Evolutionary conservation across 2,888 invertebrate genomes (phyloP).

Genomic region (Andrena fulva): DNA sequence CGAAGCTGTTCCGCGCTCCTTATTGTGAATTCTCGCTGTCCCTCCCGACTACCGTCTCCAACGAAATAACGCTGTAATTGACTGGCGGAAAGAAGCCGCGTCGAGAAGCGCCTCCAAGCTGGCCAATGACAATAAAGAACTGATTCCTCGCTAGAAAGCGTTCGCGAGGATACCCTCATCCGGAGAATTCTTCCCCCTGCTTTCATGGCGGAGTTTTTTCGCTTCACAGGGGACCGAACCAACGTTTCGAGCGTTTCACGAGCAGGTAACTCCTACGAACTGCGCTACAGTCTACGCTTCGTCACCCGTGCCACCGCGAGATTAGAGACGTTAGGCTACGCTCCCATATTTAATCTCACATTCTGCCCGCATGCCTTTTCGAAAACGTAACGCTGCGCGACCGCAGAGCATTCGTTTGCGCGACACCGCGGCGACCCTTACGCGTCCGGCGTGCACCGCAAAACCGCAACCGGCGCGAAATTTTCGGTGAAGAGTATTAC

Average conservation of each 20-base stretch:
- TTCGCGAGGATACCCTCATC: conserved; percentile 6
- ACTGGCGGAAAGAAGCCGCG: conserved; percentile 36
- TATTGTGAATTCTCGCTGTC: conserved; percentile 58
- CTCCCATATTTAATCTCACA: not conserved
- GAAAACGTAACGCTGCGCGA: conserved; percentile 42
- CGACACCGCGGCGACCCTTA: conserved; percentile 53
- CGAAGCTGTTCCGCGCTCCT: conserved; percentile 39
- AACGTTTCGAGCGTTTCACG: conserved; percentile 1
- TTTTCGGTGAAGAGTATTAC: conserved; percentile 72
- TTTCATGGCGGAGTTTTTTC: not conserved
- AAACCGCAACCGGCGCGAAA: conserved; percentile 73
- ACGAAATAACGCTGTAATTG: conserved; percentile 61
- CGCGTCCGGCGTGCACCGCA: conserved; percentile 59
- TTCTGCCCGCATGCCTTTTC: conserved; percentile 18
- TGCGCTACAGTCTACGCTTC: not conserved
- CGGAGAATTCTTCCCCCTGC: not conserved
- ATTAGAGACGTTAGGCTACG: no score
- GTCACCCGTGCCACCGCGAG: not conserved
- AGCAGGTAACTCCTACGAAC: not conserved
- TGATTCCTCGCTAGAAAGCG: conserved; percentile 23
- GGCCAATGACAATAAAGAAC: conserved; percentile 33
- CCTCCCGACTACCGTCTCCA: conserved; percentile 52
- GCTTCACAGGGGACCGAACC: not conserved
- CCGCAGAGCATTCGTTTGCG: conserved; percentile 66
- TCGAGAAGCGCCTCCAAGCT: conserved; percentile 15